phyloP scores from a whole-genome alignment of 1,140 invertebrate genomes.

The Hypsibius dujardini region DNA sequence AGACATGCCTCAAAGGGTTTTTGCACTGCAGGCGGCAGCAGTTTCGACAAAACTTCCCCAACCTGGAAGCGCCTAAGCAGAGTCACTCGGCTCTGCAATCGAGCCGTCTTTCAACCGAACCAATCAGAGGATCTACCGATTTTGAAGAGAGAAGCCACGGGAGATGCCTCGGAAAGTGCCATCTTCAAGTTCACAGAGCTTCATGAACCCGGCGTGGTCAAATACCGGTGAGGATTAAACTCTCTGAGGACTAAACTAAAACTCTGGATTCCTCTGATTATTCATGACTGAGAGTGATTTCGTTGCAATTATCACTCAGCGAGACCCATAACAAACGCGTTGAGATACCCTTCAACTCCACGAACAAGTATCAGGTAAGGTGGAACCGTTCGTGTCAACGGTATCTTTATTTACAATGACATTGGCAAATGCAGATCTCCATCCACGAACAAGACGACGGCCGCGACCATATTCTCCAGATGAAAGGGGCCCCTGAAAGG shows the following conservation, averaged over 20 bases:
- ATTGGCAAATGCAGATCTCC: constrained; percentile 27
- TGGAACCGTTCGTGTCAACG: constrained; percentile 19
- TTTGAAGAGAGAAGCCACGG: constrained; percentile 19
- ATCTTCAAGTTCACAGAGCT: constrained; percentile 31
- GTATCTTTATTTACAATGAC: constrained; percentile 32
- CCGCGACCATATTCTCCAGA: too few relatives aligned
- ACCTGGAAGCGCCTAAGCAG: too few relatives aligned
- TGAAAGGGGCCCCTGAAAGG: constrained; percentile 27
- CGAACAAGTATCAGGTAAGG: constrained; percentile 40
- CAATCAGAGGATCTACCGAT: too few relatives aligned
- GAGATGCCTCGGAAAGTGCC: constrained; percentile 31
- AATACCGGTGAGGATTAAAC: constrained; percentile 22
- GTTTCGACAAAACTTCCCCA: too few relatives aligned
- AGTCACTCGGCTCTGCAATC: too few relatives aligned
- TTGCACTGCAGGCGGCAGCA: too few relatives aligned
- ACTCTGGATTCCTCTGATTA: too few relatives aligned
- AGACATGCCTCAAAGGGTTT: too few relatives aligned
- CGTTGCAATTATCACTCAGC: constrained; percentile 2
- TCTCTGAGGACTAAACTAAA: too few relatives aligned
- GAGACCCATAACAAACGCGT: constrained; percentile 27
- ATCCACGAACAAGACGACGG: too few relatives aligned
- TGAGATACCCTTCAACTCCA: constrained; percentile 37
- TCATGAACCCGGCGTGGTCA: constrained; percentile 24
- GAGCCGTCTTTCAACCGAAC: too few relatives aligned
- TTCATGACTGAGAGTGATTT: too few relatives aligned